These are phyloP conservation scores for Tonatia bakeri DNA, from an alignment of 2,113 vertebrate genomes.

Conservation along the genomic window DNA sequence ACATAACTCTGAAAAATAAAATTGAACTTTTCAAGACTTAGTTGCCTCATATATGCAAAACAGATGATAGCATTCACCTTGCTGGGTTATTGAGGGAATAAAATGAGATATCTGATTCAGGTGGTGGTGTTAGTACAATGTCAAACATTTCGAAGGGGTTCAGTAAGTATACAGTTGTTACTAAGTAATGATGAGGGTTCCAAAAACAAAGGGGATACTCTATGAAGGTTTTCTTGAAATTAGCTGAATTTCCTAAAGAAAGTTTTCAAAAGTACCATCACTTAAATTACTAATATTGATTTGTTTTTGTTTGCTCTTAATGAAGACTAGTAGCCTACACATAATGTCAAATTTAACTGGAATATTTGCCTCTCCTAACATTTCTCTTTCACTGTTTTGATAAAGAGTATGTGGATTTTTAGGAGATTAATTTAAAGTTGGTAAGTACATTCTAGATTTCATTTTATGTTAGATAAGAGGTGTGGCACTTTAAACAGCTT, in stretches of 20 bases:
- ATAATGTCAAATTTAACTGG: background rate
- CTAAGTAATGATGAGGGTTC: background rate
- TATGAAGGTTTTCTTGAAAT: background rate
- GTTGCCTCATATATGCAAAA: conserved; percentile 9
- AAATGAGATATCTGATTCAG: conserved; percentile 19
- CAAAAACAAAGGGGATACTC: background rate
- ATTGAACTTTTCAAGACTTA: background rate
- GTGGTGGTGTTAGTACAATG: background rate
- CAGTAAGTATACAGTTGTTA: background rate
- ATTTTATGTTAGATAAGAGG: background rate
- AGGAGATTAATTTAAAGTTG: background rate
- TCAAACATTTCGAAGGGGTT: background rate
- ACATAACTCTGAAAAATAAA: background rate
- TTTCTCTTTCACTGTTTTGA: conserved; percentile 30
- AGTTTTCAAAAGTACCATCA: background rate
- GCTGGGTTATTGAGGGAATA: background rate
- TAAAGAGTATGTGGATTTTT: background rate
- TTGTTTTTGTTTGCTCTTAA: background rate
- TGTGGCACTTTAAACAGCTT: background rate
- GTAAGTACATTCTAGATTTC: background rate
- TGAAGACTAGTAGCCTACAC: background rate
- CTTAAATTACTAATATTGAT: background rate
- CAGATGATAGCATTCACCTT: background rate
- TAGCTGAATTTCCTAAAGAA: background rate
- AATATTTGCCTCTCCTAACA: background rate